These are phyloP conservation scores for Falco cherrug DNA, from an alignment of 2,797 vertebrate species.

Conservation along the genomic window DNA sequence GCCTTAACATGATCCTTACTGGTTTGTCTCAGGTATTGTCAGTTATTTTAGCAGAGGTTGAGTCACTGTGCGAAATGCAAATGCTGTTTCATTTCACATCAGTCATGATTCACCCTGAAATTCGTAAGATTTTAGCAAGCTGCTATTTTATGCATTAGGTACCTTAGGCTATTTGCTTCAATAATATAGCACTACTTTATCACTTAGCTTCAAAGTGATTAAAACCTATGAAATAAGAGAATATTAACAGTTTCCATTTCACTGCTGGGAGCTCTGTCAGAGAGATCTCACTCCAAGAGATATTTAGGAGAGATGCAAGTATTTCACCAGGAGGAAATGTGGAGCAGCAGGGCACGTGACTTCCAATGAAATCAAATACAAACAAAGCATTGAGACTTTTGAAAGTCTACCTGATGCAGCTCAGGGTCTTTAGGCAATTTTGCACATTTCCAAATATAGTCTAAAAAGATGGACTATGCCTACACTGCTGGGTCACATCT, in stretches of 20 bases:
- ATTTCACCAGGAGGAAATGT: background rate
- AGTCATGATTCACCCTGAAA: background rate
- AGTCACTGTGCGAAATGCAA: background rate
- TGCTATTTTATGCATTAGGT: background rate
- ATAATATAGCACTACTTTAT: background rate
- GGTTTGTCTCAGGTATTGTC: background rate
- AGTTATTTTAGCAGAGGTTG: background rate
- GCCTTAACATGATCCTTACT: background rate
- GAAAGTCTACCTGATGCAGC: background rate
- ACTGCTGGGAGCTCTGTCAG: background rate
- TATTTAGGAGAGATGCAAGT: background rate
- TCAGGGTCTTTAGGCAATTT: background rate
- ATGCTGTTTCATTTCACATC: background rate
- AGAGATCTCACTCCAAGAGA: background rate
- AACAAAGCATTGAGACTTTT: background rate
- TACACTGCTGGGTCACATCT: background rate
- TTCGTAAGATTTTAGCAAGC: background rate
- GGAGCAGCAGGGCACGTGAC: rapidly evolving
- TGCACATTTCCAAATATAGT: background rate
- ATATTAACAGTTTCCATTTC: background rate
- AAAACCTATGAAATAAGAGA: background rate
- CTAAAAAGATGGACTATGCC: background rate
- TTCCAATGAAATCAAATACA: background rate
- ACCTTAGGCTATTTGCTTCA: background rate
- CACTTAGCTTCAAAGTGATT: background rate